These are phyloP conservation scores for Pogonophryne albipinna DNA, from an alignment of 2,797 vertebrate species.

Conservation along the genomic window DNA sequence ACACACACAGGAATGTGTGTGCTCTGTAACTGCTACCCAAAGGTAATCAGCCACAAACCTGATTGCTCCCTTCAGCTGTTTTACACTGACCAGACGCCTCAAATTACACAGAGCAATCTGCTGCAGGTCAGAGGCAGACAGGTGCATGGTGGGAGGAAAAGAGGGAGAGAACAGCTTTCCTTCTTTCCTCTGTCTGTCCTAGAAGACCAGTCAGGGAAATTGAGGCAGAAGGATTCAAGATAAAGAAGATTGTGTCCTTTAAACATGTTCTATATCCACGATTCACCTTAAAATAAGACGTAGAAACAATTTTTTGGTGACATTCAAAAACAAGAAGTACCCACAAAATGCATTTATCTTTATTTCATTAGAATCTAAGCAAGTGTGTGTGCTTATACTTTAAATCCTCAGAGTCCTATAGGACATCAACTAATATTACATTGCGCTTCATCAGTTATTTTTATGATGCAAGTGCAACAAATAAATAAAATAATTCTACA, in stretches of 20 bases:
- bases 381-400: too few relatives aligned
- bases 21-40: conserved; percentile 63
- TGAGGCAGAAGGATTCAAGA: too few relatives aligned
- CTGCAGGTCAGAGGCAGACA: conserved; percentile 33
- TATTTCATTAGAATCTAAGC: background rate
- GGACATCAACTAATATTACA: background rate
- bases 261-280: too few relatives aligned
- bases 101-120: conserved; percentile 47
- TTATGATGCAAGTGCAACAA: background rate
- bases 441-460: too few relatives aligned
- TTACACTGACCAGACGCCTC: conserved; percentile 61
- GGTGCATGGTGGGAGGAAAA: conserved; percentile 11
- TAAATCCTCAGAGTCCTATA: background rate
- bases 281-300: too few relatives aligned
- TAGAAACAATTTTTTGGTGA: too few relatives aligned
- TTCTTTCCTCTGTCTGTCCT: background rate
- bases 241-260: too few relatives aligned
- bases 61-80: conserved; percentile 74
- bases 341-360: too few relatives aligned
- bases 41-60: conserved; percentile 73
- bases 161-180: background rate
- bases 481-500: too few relatives aligned
- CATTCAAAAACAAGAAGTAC: too few relatives aligned
- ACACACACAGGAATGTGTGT: background rate
- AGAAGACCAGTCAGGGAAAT: too few relatives aligned